A percentile compares a stretch with the other conserved stretches of the same genome.
Conservation (phyloP, 1,140 invertebrate genomes). For the Fragariocoptes setiger region DNA sequence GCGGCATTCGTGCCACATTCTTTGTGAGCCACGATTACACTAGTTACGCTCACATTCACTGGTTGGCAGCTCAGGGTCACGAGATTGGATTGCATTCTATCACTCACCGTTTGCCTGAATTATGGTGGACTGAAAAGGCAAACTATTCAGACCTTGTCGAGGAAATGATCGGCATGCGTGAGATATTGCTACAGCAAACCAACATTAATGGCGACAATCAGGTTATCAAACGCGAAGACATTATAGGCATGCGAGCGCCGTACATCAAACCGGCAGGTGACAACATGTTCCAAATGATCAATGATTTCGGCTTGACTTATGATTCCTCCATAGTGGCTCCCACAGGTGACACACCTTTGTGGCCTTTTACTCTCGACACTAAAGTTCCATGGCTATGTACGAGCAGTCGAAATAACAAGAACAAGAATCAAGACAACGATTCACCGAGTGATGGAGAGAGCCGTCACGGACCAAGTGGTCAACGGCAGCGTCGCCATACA, state of each 20-base stretch:
- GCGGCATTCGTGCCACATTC: conserved; percentile 23
- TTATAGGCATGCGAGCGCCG: conserved; percentile 15
- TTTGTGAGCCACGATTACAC: conserved; percentile 24
- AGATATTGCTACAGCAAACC: conserved; percentile 7
- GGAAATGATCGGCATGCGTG: conserved; percentile 9
- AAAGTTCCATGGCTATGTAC: conserved; percentile 56
- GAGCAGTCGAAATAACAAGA: neutral
- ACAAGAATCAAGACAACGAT: neutral
- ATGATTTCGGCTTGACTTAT: conserved; percentile 59
- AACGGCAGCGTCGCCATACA: neutral
- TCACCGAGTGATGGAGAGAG: neutral
- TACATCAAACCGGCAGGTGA: conserved; percentile 14
- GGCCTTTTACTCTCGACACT: conserved; percentile 74
- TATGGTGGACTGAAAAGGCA: conserved; percentile 9
- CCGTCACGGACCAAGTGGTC: neutral
- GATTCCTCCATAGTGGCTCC: conserved; percentile 62
- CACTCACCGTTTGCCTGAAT: conserved; percentile 12
- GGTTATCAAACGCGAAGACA: conserved; percentile 6
- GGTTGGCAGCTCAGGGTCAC: conserved; percentile 20
- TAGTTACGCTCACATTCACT: conserved; percentile 21
- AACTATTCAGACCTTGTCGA: conserved; percentile 9
- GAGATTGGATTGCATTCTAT: conserved; percentile 24
- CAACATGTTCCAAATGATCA: conserved; percentile 11
- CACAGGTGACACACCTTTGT: conserved; percentile 44
- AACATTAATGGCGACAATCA: conserved; percentile 1